These are phyloP conservation scores for Cecidostiba fungosa DNA, from an alignment of 2,888 invertebrate species.

Conservation along the genomic window DNA sequence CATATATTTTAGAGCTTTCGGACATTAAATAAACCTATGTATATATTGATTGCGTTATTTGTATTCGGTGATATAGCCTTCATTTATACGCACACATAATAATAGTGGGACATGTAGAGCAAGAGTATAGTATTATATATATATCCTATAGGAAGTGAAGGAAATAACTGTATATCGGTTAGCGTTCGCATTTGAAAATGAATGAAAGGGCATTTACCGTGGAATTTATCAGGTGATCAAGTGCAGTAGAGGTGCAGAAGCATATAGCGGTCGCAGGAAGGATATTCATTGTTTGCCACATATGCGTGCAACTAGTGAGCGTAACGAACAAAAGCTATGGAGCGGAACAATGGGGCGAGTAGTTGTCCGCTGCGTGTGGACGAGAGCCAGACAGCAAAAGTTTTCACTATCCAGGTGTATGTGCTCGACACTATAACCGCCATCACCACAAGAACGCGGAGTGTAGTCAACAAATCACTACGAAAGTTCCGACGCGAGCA, in stretches of 20 bases:
- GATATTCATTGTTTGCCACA: constrained; percentile 36
- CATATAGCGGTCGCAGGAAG: constrained; percentile 17
- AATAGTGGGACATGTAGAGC: too few species aligned
- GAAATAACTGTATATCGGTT: constrained; percentile 15
- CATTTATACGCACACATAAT: too few species aligned
- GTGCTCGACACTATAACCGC: background rate
- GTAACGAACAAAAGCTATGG: constrained; percentile 48
- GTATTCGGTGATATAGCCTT: too few species aligned
- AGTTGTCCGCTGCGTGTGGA: background rate
- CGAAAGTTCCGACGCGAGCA: background rate
- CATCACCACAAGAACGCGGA: background rate
- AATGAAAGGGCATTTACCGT: constrained; percentile 54
- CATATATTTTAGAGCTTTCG: too few species aligned
- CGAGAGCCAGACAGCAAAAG: background rate
- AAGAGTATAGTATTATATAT: too few species aligned
- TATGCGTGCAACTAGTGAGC: constrained; percentile 23
- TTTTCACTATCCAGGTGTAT: background rate
- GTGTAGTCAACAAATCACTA: too few species aligned
- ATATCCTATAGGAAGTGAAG: background rate
- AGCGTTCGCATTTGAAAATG: constrained; percentile 15
- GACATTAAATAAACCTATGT: too few species aligned
- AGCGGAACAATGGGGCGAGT: constrained; percentile 17
- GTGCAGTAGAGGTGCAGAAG: background rate
- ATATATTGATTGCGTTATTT: too few species aligned
- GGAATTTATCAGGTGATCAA: constrained; percentile 48